Evolutionary conservation across 2,888 invertebrate species (phyloP).

Genomic region (Nephrotoma flavescens): DNA sequence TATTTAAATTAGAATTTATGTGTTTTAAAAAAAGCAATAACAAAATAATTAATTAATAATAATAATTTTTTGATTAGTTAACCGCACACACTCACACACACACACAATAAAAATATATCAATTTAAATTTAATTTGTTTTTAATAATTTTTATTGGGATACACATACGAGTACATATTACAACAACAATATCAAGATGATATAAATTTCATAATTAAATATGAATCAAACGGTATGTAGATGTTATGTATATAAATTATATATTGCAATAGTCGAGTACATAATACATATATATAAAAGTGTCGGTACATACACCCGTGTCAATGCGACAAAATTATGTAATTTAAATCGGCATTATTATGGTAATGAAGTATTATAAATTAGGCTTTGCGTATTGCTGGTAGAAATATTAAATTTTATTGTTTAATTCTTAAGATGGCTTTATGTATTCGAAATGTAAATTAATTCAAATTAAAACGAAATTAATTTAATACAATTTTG

Average conservation of each 20-base stretch:
- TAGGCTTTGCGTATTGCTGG: neutral
- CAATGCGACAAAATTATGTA: neutral
- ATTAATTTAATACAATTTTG: neutral
- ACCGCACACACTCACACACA: neutral
- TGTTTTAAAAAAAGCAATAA: neutral
- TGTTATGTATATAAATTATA: neutral
- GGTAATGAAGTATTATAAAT: neutral
- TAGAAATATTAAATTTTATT: neutral
- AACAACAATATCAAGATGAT: neutral
- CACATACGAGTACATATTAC: neutral
- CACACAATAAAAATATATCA: neutral
- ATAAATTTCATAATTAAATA: neutral
- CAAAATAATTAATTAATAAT: neutral
- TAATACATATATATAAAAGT: neutral
- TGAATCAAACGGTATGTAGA: neutral
- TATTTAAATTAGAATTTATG: neutral
- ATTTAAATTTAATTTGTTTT: neutral
- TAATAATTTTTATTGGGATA: neutral
- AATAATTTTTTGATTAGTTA: neutral
- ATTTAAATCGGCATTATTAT: neutral
- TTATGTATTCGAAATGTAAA: neutral
- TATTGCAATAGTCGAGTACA: neutral
- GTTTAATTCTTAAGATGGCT: neutral
- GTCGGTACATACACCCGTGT: neutral
- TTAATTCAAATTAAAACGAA: neutral